A percentile compares a stretch with the other conserved stretches of the same genome.
These are phyloP conservation scores for Mormyrops boulengeri DNA, from an alignment of 2,797 vertebrate species.

Conservation along the genomic window DNA sequence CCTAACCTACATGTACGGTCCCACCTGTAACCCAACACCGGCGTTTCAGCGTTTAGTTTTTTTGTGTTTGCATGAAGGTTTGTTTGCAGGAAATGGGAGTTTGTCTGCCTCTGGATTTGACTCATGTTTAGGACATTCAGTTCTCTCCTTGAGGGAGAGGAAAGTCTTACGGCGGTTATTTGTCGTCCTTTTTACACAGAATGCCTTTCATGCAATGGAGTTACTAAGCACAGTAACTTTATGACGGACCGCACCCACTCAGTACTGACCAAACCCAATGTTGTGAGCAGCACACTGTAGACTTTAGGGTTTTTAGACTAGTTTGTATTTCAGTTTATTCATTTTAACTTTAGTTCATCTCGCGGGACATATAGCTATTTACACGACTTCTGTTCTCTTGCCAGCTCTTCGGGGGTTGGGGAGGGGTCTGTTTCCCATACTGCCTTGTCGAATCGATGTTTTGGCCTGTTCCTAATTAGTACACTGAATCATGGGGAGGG, in stretches of 20 bases:
- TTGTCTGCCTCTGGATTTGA: background rate
- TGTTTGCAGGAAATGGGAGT: background rate
- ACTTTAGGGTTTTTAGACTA: background rate
- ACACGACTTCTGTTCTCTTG: background rate
- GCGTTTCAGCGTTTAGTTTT: background rate
- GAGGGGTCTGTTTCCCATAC: background rate
- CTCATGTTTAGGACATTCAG: background rate
- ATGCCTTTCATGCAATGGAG: background rate
- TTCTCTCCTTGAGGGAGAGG: background rate
- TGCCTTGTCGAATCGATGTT: constrained; percentile 8
- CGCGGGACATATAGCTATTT: background rate
- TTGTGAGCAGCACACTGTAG: background rate
- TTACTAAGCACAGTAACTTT: background rate
- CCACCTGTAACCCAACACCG: background rate
- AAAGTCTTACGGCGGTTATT: background rate
- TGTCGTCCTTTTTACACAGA: background rate
- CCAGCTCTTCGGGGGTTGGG: background rate
- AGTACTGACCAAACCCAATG: background rate
- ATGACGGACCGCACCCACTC: background rate
- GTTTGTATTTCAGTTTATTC: background rate
- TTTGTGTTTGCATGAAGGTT: background rate
- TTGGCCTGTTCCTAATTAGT: constrained; percentile 69
- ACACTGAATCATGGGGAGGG: constrained; percentile 12
- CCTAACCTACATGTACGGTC: background rate
- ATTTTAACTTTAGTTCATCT: background rate